Evolutionary conservation across 2,888 invertebrate species (phyloP), one percentile per base, ranked within the genome.

Genomic region (Cheilosia vernalis): DNA sequence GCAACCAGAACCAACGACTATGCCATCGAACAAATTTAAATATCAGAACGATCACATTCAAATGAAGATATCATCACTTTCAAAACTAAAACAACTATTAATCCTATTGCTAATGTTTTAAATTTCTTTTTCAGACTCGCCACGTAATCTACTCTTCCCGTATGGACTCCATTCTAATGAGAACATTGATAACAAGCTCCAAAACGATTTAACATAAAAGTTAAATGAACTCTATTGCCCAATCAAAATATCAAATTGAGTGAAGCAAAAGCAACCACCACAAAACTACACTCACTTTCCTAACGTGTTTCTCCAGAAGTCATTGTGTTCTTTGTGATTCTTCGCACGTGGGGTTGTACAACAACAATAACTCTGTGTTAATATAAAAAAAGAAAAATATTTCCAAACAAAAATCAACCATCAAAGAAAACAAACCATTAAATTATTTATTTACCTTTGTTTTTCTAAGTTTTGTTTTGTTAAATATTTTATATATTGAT

Each of bases 221-320:
- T 86, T 87, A 82, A 87, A 83, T 84, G 83, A 87, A 87, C 77
- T 80, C 83, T 85, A 69, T 82, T 87, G 87, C 87, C 87, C 87
- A 87, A 87, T 87, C 73, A 73, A 72, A 60, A 72, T 60, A 72
- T 72, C 60, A 60, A 64, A 73, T 58, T 69, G 58, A 47, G 61
- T 56, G 53, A 64, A 79, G 55, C 53, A 76, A 53, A 61, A 73
- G 53, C 40, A 61, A 83, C 53, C 51, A 79, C 53, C 51, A n/a
- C 30, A 67, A 64, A 73, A 61, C 55, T 63, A 21, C 56, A 19
- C 53, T 53, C 37, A 67, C 61, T 61, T 61, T 77, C 76, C 27
- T 51, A 60, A 21, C 53, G 53, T 61, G 77, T 47, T 56, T 61
- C 53, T 63, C 30, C 17, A 33, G 21, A 51, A 51, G 13, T 58